A percentile compares a stretch with the other conserved stretches of the same genome.
These are phyloP conservation scores for Stigmatopora argus DNA, from an alignment of 2,113 vertebrate species.

Conservation along the genomic window DNA sequence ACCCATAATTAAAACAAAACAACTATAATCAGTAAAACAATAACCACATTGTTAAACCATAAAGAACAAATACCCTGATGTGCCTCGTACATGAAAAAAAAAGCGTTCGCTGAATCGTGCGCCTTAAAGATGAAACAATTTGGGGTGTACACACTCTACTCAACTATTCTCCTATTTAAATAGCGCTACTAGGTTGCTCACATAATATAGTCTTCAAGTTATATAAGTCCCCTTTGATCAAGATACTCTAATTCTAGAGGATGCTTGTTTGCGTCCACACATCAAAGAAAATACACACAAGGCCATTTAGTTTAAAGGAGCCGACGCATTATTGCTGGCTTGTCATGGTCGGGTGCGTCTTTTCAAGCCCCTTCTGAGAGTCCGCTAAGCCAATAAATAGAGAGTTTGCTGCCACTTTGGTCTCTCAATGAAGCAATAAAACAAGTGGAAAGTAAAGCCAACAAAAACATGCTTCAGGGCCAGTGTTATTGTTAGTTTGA, in stretches of 20 bases:
- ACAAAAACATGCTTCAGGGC: conserved; percentile 41
- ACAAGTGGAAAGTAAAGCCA: conserved; percentile 33
- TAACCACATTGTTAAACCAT: no score
- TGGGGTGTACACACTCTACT: no score
- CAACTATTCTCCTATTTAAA: no score
- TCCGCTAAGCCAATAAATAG: conserved; percentile 1
- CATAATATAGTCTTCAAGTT: conserved; percentile 9
- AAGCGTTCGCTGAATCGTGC: no score
- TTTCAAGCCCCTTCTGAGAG: conserved; percentile 31
- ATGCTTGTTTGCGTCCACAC: conserved; percentile 19
- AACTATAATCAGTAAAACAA: no score
- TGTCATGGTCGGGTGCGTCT: conserved; percentile 31
- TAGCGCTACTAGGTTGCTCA: no score
- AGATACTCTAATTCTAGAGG: conserved; percentile 31
- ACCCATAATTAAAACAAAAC: no score
- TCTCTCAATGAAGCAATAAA: conserved; percentile 18
- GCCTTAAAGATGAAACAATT: no score
- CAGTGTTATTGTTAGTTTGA: conserved; percentile 45
- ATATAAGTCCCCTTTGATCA: conserved; percentile 24
- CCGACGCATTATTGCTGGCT: conserved; percentile 22
- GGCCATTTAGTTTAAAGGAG: conserved; percentile 23
- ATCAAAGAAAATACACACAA: conserved; percentile 37
- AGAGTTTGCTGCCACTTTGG: conserved; percentile 25
- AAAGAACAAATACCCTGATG: no score
- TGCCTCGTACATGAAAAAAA: no score